phyloP scores from a whole-genome alignment of 2,888 invertebrate genomes.

The Uloborus plumipes region DNA sequence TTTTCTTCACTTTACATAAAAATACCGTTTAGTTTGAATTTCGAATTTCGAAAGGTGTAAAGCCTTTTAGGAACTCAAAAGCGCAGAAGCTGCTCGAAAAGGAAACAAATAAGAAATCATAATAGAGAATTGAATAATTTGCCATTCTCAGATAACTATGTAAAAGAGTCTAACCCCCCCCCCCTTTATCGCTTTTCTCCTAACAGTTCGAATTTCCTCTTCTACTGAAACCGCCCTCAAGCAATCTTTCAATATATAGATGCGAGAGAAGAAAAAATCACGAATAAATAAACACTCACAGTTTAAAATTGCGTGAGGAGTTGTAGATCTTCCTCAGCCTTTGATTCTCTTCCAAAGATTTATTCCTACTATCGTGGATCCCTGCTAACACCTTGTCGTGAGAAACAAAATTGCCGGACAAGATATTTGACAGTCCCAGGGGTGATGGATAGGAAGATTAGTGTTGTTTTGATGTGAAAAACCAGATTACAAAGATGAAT shows the following conservation, averaged over 20 bases:
- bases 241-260: conserved; percentile 31
- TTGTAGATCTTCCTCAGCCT: conserved; percentile 41
- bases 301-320: conserved; percentile 27
- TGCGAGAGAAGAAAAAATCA: conserved; percentile 12
- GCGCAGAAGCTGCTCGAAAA: background rate
- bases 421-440: conserved; percentile 24
- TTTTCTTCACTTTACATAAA: conserved; percentile 54
- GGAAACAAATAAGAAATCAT: conserved; percentile 35
- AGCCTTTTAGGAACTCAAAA: conserved; percentile 31
- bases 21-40: conserved; percentile 44
- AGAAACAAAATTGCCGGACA: conserved; percentile 25
- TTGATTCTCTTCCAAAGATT: conserved; percentile 47
- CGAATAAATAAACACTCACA: conserved; percentile 28
- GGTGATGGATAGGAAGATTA: conserved; percentile 18
- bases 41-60: conserved; percentile 23
- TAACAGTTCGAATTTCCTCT: conserved; percentile 15
- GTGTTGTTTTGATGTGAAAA: too few species aligned
- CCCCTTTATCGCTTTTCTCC: conserved; percentile 26
- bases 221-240: conserved; percentile 19
- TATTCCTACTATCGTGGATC: conserved; percentile 33
- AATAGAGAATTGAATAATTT: conserved; percentile 52
- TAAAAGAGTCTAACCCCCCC: conserved; percentile 26
- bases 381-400: conserved; percentile 24
- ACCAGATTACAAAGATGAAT: too few species aligned
- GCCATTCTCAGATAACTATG: conserved; percentile 39